phyloP scores from a whole-genome alignment of 2,888 invertebrate genomes.

The Mythimna pallens region DNA sequence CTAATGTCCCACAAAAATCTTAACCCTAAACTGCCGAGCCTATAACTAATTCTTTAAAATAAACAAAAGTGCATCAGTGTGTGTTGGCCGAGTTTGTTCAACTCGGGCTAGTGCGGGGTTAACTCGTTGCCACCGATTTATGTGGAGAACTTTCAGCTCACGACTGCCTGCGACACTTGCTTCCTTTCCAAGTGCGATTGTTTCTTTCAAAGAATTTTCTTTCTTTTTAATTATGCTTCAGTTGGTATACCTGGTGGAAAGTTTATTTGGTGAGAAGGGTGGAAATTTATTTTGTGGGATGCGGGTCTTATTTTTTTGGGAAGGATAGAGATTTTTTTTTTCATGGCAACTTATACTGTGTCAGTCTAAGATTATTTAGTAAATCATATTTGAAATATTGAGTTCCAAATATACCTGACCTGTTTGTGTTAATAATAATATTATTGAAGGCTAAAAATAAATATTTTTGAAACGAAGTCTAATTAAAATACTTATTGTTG shows the following conservation, averaged over 20 bases:
- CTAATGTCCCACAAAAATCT: slow-evolving; percentile 34
- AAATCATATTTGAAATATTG: neutral
- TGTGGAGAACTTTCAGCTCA: slow-evolving; percentile 80
- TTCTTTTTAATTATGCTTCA: slow-evolving; percentile 69
- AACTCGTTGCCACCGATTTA: slow-evolving; percentile 84
- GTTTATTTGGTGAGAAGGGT: slow-evolving; percentile 45
- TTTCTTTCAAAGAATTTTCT: slow-evolving; percentile 74
- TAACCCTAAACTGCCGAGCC: slow-evolving; percentile 48
- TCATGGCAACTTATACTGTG: neutral
- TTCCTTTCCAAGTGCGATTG: slow-evolving; percentile 79
- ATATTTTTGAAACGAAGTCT: neutral
- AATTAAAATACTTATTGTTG: slow-evolving; percentile 19
- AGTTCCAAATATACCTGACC: neutral
- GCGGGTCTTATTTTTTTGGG: slow-evolving; percentile 18
- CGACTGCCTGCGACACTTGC: slow-evolving; percentile 80
- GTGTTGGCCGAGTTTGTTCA: slow-evolving; percentile 83
- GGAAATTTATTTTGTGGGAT: slow-evolving; percentile 22
- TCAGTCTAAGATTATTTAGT: neutral
- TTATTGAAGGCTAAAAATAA: slow-evolving; percentile 14
- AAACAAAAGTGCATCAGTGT: slow-evolving; percentile 71
- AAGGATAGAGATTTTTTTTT: neutral
- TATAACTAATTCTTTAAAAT: slow-evolving; percentile 66
- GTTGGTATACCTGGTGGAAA: slow-evolving; percentile 64
- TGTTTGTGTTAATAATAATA: slow-evolving; percentile 15
- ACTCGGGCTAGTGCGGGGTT: slow-evolving; percentile 80